Evolutionary conservation across 2,888 invertebrate genomes (phyloP).

Genomic region (Ormyrus rosae): DNA sequence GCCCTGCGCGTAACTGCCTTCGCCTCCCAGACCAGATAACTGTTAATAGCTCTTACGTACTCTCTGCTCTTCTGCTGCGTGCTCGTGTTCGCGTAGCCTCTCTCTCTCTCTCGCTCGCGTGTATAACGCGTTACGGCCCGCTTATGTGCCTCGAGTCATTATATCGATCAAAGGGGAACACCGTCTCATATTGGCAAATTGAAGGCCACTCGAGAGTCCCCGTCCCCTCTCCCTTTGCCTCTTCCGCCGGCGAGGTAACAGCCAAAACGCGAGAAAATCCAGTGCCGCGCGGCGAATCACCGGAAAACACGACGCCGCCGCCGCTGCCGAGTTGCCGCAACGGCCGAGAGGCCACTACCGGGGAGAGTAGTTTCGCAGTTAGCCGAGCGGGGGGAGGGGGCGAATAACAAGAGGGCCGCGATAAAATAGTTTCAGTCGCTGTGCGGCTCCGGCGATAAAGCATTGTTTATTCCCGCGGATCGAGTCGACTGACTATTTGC

Average conservation of each 20-base stretch:
- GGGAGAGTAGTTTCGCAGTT: too few species aligned
- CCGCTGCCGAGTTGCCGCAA: too few species aligned
- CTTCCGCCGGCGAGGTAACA: too few species aligned
- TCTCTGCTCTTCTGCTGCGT: not conserved
- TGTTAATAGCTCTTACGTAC: constrained; percentile 55
- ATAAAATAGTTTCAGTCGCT: constrained; percentile 42
- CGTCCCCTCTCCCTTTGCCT: not conserved
- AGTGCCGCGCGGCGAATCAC: too few species aligned
- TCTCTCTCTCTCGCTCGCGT: not conserved
- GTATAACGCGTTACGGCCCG: constrained; percentile 24
- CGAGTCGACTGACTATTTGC: constrained; percentile 39
- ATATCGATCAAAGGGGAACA: constrained; percentile 33
- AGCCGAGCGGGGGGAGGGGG: too few species aligned
- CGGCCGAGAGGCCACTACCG: too few species aligned
- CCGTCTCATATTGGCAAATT: constrained; percentile 19
- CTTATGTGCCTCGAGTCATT: not conserved
- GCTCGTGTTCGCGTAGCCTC: too few species aligned
- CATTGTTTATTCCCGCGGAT: constrained; percentile 10
- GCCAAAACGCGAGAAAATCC: too few species aligned
- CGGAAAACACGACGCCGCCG: too few species aligned
- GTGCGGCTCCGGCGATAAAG: constrained; percentile 19
- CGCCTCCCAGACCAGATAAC: constrained; percentile 54
- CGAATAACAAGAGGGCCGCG: not conserved
- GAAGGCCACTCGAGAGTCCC: constrained; percentile 14
- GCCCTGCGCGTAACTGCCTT: constrained; percentile 46